These are phyloP conservation scores for Pterobdella sp. DNA, from an alignment of 2,888 invertebrate species.

Conservation along the genomic window DNA sequence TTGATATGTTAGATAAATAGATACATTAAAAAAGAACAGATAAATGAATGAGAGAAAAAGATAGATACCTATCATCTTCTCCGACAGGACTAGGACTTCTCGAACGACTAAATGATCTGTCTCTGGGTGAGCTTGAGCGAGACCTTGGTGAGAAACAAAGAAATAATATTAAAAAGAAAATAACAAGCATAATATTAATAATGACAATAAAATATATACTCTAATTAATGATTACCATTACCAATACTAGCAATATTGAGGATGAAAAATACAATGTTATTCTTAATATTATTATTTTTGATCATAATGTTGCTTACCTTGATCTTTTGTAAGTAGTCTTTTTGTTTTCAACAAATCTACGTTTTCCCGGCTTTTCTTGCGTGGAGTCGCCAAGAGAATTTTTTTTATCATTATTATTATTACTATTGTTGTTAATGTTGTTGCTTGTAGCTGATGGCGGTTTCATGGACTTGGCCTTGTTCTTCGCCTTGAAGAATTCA, in stretches of 20 bases:
- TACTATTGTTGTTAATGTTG: neutral
- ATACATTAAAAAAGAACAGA: neutral
- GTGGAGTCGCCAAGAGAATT: neutral
- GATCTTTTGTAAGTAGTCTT: neutral
- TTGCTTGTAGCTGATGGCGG: conserved; percentile 52
- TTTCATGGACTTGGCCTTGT: conserved; percentile 76
- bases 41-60: neutral
- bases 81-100: conserved; percentile 38
- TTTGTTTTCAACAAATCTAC: conserved; percentile 12
- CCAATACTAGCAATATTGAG: neutral
- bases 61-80: conserved; percentile 19
- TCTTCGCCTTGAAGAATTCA: conserved; percentile 94
- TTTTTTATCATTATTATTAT: neutral
- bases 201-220: neutral
- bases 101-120: conserved; percentile 44
- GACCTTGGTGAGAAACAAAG: conserved; percentile 28
- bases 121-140: conserved; percentile 51
- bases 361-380: neutral
- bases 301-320: neutral
- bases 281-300: neutral
- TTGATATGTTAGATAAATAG: neutral
- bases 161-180: neutral
- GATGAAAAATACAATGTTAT: neutral
- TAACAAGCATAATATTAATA: too few species aligned
- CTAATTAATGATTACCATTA: neutral